These are phyloP conservation scores for Brachionus koreanus DNA, from an alignment of 1,140 invertebrate genomes.

Conservation along the genomic window DNA sequence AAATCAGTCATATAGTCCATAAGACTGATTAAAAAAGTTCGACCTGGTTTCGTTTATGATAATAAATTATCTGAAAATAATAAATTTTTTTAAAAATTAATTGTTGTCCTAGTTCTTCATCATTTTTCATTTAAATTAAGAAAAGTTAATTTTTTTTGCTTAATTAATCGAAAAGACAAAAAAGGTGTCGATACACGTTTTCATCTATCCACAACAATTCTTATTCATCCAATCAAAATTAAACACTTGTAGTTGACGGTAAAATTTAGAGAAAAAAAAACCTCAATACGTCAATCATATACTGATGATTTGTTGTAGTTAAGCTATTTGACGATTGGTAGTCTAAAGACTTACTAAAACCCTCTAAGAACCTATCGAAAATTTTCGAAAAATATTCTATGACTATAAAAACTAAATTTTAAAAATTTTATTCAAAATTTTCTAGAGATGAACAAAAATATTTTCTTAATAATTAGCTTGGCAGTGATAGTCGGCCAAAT, in stretches of 20 bases:
- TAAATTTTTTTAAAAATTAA: no score
- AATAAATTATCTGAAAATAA: no score
- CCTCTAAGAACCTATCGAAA: background rate
- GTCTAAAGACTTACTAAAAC: background rate
- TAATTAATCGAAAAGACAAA: background rate
- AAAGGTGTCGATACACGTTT: background rate
- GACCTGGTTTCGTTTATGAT: no score
- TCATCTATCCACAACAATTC: background rate
- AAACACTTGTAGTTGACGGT: conserved; percentile 11
- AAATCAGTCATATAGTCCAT: no score
- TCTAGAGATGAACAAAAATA: background rate
- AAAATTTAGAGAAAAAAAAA: background rate
- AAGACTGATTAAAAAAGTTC: no score
- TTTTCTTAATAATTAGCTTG: background rate
- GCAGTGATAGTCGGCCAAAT: background rate
- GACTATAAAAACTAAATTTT: background rate
- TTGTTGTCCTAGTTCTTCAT: no score
- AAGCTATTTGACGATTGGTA: conserved; percentile 6
- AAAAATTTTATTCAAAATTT: background rate
- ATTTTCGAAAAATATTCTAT: background rate
- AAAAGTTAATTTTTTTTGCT: no score
- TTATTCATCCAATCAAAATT: background rate
- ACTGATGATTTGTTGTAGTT: conserved; percentile 11
- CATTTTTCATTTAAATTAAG: no score
- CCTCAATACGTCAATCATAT: conserved; percentile 3